Percentiles rank a stretch among this genome's conserved stretches.
These are phyloP conservation scores for Heliconius hewitsoni DNA, from an alignment of 1,140 invertebrate species.

Conservation along the genomic window DNA sequence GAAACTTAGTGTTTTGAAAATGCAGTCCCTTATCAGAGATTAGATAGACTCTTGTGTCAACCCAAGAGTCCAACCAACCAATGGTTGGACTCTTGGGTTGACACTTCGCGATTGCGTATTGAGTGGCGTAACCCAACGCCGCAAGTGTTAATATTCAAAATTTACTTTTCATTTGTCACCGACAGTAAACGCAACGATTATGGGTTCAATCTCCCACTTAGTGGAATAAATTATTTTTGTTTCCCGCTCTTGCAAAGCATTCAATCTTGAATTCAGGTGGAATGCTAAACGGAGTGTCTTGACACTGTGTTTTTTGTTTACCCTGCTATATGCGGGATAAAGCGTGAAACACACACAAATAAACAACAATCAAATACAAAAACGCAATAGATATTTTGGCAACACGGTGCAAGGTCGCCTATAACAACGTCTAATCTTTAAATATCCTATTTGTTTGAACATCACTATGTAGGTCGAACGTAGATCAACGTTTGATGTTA, in stretches of 20 bases:
- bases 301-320: no score
- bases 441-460: constrained; percentile 1
- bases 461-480: neutral
- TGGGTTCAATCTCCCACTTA: no score
- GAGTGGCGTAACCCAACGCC: neutral
- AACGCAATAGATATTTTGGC: neutral
- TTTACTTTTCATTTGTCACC: no score
- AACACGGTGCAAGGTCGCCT: neutral
- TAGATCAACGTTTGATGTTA: neutral
- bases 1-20: neutral
- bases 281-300: no score
- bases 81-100: no score
- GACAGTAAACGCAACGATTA: neutral
- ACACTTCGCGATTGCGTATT: neutral
- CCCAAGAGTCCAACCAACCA: no score
- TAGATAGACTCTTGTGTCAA: neutral
- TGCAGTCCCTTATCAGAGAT: neutral
- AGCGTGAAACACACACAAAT: neutral
- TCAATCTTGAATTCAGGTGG: no score
- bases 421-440: neutral
- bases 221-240: no score
- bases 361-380: neutral
- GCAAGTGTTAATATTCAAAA: no score
- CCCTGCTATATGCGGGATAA: no score
- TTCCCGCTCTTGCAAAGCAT: no score